These are phyloP conservation scores for Pangasianodon gigas DNA, from an alignment of 2,113 vertebrate species.

Conservation along the genomic window DNA sequence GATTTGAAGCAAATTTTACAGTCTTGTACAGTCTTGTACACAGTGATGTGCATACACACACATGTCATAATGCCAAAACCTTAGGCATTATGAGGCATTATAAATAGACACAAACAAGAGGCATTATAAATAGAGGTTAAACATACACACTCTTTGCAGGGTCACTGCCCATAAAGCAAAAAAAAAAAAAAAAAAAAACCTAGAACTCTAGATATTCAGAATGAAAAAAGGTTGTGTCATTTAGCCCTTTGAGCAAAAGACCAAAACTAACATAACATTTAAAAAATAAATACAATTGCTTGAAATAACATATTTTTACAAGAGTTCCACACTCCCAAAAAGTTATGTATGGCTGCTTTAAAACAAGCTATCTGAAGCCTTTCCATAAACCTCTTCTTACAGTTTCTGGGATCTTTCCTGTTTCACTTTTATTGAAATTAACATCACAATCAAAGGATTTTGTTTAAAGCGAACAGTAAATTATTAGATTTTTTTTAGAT, in stretches of 20 bases:
- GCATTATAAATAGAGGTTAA: neutral
- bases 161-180: neutral
- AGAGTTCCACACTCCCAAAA: neutral
- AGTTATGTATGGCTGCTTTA: neutral
- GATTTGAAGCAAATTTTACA: too few species aligned
- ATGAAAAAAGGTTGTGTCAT: neutral
- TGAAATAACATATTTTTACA: neutral
- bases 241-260: neutral
- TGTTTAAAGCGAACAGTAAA: conserved; percentile 40
- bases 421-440: conserved; percentile 38
- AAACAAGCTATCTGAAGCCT: neutral
- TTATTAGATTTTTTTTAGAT: conserved; percentile 20
- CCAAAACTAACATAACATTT: neutral
- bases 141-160: too few species aligned
- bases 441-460: conserved; percentile 38
- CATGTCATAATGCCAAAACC: neutral
- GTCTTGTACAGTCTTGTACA: neutral
- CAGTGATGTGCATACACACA: neutral
- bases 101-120: neutral
- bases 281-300: neutral
- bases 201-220: neutral
- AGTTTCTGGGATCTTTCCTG: conserved; percentile 37
- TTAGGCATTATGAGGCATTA: neutral
- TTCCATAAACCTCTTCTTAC: conserved; percentile 26
- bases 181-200: neutral